Evolutionary conservation across 2,113 vertebrate species (phyloP).

Genomic region (Ifrita kowaldi): DNA sequence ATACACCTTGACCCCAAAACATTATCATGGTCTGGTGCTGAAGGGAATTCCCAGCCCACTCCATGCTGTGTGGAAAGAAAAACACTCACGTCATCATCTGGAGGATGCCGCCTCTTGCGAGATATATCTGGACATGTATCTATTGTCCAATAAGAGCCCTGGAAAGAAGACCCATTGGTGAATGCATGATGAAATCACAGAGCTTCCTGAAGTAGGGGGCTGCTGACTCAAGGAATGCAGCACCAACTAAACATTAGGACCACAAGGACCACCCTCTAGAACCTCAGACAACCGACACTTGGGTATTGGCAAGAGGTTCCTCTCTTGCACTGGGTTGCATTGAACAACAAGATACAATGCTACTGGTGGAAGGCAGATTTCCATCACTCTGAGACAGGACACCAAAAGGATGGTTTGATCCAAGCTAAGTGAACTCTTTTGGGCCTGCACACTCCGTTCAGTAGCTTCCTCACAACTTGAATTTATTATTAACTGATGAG

Average conservation of each 20-base stretch:
- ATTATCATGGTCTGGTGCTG: not conserved
- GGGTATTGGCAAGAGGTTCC: not conserved
- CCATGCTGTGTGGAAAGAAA: not conserved
- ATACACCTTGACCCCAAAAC: not conserved
- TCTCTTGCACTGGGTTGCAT: not conserved
- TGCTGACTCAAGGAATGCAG: not conserved
- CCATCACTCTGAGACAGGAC: not conserved
- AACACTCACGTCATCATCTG: slow-evolving; percentile 81
- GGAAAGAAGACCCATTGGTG: slow-evolving; percentile 40
- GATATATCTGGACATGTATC: slow-evolving; percentile 84
- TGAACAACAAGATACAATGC: not conserved
- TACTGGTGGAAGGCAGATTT: not conserved
- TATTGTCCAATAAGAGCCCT: slow-evolving; percentile 98
- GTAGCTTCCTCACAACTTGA: not conserved
- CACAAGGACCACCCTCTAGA: not conserved
- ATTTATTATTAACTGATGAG: not conserved
- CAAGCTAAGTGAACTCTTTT: not conserved
- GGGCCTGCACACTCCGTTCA: not conserved
- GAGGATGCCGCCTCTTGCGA: slow-evolving; percentile 86
- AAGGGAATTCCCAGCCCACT: not conserved
- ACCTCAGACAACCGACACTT: not conserved
- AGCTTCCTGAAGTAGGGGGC: not conserved
- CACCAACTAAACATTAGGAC: not conserved
- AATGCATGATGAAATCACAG: not conserved
- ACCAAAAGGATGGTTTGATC: not conserved